Conservation (phyloP, 2,888 invertebrate genomes). For the Herminia tarsipennalis region DNA sequence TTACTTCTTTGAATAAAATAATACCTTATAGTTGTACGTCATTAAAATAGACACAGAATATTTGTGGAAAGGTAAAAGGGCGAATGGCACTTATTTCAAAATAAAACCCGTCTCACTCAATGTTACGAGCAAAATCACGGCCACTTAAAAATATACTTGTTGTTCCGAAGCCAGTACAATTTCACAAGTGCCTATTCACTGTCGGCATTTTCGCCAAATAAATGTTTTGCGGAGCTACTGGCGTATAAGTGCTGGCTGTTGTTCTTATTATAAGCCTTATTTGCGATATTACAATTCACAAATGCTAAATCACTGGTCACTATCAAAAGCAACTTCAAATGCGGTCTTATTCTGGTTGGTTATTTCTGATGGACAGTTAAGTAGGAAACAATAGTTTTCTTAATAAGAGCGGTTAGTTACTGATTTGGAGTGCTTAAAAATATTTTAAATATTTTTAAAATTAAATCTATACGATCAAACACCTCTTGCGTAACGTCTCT, state of each 20-base stretch:
- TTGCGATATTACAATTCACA: slow-evolving; percentile 6
- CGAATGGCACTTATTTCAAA: slow-evolving; percentile 49
- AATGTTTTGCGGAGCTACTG: slow-evolving; percentile 47
- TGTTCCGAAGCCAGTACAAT: slow-evolving; percentile 49
- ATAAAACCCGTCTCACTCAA: slow-evolving; percentile 48
- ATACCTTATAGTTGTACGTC: slow-evolving; percentile 5
- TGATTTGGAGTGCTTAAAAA: no score
- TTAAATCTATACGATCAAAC: no score
- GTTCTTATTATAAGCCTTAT: slow-evolving; percentile 34
- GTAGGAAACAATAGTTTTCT: no score
- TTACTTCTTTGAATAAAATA: slow-evolving; percentile 1
- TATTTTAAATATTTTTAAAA: no score
- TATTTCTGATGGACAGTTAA: no score
- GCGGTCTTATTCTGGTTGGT: no score
- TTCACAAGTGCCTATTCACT: slow-evolving; percentile 51
- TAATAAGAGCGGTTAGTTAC: no score
- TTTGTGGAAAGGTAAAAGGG: slow-evolving; percentile 45
- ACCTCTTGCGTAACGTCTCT: no score
- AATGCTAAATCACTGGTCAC: not conserved
- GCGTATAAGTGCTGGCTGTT: slow-evolving; percentile 25
- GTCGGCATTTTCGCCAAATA: slow-evolving; percentile 54
- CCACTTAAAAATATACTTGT: slow-evolving; percentile 50
- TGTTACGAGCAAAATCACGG: slow-evolving; percentile 54
- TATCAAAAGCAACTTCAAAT: no score
- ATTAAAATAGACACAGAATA: slow-evolving; percentile 43